These are phyloP conservation scores for Drosophila kuntzei DNA, from an alignment of 2,888 invertebrate genomes.

Conservation along the genomic window DNA sequence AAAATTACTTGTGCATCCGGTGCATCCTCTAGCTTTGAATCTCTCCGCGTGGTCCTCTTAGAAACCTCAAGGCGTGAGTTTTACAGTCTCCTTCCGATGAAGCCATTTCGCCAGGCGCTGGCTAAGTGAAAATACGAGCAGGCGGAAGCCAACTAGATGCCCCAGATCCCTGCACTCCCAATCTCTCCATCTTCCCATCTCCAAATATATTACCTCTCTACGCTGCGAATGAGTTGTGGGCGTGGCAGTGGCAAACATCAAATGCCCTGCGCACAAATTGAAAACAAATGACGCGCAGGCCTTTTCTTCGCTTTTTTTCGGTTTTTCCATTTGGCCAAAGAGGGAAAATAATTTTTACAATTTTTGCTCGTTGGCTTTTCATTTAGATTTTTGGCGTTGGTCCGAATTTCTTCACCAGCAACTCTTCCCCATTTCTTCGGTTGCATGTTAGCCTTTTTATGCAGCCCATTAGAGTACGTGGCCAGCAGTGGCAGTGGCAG, in stretches of 20 bases:
- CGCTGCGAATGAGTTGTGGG: constrained; percentile 32
- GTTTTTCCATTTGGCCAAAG: constrained; percentile 1
- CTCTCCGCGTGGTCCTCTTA: constrained; percentile 70
- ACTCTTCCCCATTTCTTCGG: neutral
- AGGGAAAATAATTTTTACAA: constrained; percentile 53
- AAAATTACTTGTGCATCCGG: constrained; percentile 80
- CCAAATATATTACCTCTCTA: neutral
- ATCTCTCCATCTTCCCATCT: too few species aligned
- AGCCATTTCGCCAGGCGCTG: constrained; percentile 47
- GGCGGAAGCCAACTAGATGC: constrained; percentile 59
- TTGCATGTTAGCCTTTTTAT: constrained; percentile 36
- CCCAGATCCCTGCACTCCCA: neutral
- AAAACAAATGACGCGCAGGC: constrained; percentile 79
- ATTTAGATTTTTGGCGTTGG: constrained; percentile 62
- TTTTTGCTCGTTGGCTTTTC: constrained; percentile 65
- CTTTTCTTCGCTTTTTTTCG: constrained; percentile 13
- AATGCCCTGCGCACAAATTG: constrained; percentile 74
- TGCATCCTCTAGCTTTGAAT: constrained; percentile 57
- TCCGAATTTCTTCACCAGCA: constrained; percentile 13
- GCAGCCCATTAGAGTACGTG: constrained; percentile 75
- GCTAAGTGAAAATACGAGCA: constrained; percentile 74
- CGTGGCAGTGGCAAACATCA: constrained; percentile 56
- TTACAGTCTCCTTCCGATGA: constrained; percentile 73
- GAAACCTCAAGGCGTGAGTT: constrained; percentile 71
- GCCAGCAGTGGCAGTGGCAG: constrained; percentile 41